Base-by-base conservation (phyloP, 1,140 invertebrate genomes). In the Drosophila ohnishii region DNA sequence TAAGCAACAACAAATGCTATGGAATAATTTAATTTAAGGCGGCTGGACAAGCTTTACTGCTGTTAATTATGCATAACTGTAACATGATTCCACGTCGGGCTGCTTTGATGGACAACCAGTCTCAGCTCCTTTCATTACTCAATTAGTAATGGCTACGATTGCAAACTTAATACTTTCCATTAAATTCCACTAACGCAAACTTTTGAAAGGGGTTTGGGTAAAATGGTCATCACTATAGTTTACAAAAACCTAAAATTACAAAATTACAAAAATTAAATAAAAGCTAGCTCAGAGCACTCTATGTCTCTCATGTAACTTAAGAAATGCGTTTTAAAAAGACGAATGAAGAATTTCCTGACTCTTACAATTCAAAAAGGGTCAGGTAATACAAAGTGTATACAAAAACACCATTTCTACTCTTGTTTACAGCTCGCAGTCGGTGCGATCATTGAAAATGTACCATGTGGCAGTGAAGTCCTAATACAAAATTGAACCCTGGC, bases 1-100 rank as follows among this genome's bases (percentile, higher is more conserved):
- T 72, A 72, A 58, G 65, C 32, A 53, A 53, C 61, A 10, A 19
- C 30, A 25, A 53, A 66, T n/a, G 16, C 45, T 45, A 25, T 69
- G 37, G 13, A 65, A 51, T 66, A 69, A 69, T 53, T 66, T 32
- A 40, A 67, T 48, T 45, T 10, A 16, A 22, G 13, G 7, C 32
- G 2, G 14, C 25, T 28, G 56, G 19, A 22, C 8, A 25, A 19
- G 28, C 19, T 22, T 34, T 14, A 22, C 13, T 40, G 14, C 5
- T 63, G 61, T 40, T 59, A 63, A 59, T 16, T 59, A 25, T 34
- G 35, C 50, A 35, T 0, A 53, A 53, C 32, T 35, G 35, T 11
- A 57, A 34, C 11, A 45, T 47, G 5, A 47, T n/a, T 42, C 1
- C 19, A 13, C 1, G 2, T 44, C 5, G 19, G 10, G 16, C 10